Evolutionary conservation across 2,797 vertebrate species (phyloP).

Genomic region (Lepilemur septentrionalis): DNA sequence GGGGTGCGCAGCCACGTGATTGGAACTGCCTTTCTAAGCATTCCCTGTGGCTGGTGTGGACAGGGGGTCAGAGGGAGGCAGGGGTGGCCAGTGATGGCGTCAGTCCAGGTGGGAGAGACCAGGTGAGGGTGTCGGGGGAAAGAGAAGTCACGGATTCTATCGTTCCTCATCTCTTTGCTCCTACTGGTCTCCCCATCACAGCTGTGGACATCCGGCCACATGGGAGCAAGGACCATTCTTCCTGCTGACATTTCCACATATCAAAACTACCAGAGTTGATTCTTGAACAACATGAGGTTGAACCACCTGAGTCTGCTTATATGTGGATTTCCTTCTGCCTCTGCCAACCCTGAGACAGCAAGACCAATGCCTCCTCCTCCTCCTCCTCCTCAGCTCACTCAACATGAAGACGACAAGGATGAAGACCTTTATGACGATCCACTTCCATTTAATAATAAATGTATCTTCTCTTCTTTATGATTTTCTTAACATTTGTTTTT

Average conservation of each 20-base stretch:
- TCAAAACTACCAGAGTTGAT: too few species aligned
- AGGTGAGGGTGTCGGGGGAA: not conserved
- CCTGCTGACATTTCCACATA: not conserved
- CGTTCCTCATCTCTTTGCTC: not conserved
- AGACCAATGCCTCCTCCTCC: not conserved
- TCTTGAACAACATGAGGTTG: not conserved
- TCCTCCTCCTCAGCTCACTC: too few species aligned
- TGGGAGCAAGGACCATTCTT: not conserved
- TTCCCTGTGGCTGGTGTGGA: not conserved
- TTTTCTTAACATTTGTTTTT: not conserved
- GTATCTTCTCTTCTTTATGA: not conserved
- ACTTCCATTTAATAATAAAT: not conserved
- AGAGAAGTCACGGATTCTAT: not conserved
- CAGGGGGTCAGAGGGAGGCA: not conserved
- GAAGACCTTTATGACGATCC: not conserved
- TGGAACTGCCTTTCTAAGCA: not conserved
- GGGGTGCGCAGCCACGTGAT: not conserved
- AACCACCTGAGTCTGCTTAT: not conserved
- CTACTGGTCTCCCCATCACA: not conserved
- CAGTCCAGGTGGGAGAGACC: not conserved
- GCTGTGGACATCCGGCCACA: not conserved
- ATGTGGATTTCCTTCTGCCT: not conserved
- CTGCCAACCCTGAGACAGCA: not conserved
- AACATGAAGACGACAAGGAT: not conserved
- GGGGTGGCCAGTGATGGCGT: not conserved